Evolutionary conservation across 2,888 invertebrate genomes (phyloP).

Genomic region (Leucania comma): DNA sequence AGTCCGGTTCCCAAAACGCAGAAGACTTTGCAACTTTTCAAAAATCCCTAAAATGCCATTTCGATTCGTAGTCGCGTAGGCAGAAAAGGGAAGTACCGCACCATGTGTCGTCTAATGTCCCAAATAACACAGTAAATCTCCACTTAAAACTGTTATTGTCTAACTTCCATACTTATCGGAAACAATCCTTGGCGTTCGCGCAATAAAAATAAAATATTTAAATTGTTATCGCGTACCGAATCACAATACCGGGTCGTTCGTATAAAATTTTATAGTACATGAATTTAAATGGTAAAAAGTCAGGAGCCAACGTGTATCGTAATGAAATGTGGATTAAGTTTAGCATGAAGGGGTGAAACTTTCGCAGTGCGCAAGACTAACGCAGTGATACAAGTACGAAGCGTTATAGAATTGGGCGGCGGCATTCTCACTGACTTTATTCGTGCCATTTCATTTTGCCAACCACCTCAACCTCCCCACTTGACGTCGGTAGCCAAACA

Average conservation of each 20-base stretch:
- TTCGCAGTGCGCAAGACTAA: constrained; percentile 77
- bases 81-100: constrained; percentile 42
- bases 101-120: constrained; percentile 55
- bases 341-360: constrained; percentile 72
- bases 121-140: constrained; percentile 63
- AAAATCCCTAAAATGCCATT: constrained; percentile 36
- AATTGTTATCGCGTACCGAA: constrained; percentile 68
- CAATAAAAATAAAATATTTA: constrained; percentile 72
- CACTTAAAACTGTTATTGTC: constrained; percentile 66
- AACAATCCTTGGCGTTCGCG: constrained; percentile 64
- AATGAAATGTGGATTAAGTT: constrained; percentile 83
- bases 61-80: constrained; percentile 39
- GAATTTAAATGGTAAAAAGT: constrained; percentile 70
- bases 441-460: constrained; percentile 88
- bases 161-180: constrained; percentile 68
- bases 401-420: constrained; percentile 84
- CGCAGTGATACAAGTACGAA: constrained; percentile 81
- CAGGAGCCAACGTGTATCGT: constrained; percentile 68
- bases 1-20: not conserved
- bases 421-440: constrained; percentile 81
- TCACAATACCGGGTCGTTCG: constrained; percentile 61
- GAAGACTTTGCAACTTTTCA: constrained; percentile 6
- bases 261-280: constrained; percentile 72
- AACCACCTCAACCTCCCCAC: constrained; percentile 86
- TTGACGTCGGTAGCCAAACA: constrained; percentile 89